Conservation (phyloP, 2,113 vertebrate species). For the Hemichromis elongatus region DNA sequence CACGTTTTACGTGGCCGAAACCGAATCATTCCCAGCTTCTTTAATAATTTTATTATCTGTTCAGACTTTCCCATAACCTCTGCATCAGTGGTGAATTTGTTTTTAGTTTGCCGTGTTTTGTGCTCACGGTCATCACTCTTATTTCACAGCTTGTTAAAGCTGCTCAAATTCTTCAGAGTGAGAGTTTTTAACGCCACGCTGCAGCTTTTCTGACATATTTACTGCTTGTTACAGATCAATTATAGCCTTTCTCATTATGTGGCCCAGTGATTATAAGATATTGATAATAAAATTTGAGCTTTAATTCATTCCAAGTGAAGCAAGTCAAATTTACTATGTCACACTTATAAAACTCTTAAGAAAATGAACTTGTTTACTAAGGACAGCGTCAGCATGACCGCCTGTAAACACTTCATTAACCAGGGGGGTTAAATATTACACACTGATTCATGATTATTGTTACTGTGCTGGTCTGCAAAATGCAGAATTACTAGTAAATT, state of each 20-base stretch:
- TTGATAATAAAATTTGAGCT: neutral
- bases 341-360: neutral
- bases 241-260: neutral
- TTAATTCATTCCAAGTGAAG: neutral
- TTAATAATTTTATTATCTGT: neutral
- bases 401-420: neutral
- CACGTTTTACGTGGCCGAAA: neutral
- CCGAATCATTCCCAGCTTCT: neutral
- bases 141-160: neutral
- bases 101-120: neutral
- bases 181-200: neutral
- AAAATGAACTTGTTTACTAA: neutral
- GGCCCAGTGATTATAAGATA: neutral
- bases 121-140: neutral
- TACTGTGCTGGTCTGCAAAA: neutral
- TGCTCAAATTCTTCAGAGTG: neutral
- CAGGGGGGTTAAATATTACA: neutral
- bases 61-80: neutral
- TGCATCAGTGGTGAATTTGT: neutral
- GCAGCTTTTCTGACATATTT: neutral
- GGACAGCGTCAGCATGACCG: neutral
- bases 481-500: neutral
- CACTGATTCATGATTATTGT: neutral
- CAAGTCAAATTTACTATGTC: neutral
- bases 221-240: neutral